Base-by-base conservation (phyloP, 2,797 vertebrate species). In the Siniperca obscura region DNA sequence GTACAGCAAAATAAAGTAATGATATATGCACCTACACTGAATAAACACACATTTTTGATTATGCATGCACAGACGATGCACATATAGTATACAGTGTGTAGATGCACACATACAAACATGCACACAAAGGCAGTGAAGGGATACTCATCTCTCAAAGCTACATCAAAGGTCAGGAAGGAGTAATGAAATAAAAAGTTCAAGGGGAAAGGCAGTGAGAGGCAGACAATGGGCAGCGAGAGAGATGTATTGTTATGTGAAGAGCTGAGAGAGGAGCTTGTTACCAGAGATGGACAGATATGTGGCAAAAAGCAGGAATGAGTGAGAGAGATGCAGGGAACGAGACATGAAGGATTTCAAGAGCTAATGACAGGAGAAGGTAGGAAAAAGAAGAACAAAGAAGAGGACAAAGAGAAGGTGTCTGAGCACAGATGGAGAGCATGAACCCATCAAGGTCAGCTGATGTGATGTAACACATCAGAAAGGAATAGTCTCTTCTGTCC, bases 111-210 rank as follows among this genome's bases (percentile, higher is more conserved):
- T 9, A 48, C 70, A 40, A 44, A 9, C 44, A 59, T 8, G 1
- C 55, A 73, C 53, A 67, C 44, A 62, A 22, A 80, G 53, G 38
- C 27, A 30, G 30, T 21, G n/a, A 56, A 38, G 19, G 3, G 40
- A 17, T 27, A n/a, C 34, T 78, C 74, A 70, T 84, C n/a, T 52
- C 66, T 74, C 62, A 66, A 5, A 60, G 74, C 72, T 70, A 9
- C 69, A 53, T 22, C 73, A 68, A 80, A 83, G 79, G 76, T 76
- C 83, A 70, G 61, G 8, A 36, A 52, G 74, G 69, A 84, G 61
- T 72, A 82, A 85, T 80, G 73, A 86, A 83, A 75, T 25, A 81
- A 74, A 42, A 83, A 57, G 82, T 78, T 91, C 86, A 84, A 91
- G 84, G 84, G 77, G 70, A 81, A 48, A 55, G 68, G 81, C 62